Evolutionary conservation across 1,140 invertebrate genomes (phyloP).

Genomic region (Varroa destructor): DNA sequence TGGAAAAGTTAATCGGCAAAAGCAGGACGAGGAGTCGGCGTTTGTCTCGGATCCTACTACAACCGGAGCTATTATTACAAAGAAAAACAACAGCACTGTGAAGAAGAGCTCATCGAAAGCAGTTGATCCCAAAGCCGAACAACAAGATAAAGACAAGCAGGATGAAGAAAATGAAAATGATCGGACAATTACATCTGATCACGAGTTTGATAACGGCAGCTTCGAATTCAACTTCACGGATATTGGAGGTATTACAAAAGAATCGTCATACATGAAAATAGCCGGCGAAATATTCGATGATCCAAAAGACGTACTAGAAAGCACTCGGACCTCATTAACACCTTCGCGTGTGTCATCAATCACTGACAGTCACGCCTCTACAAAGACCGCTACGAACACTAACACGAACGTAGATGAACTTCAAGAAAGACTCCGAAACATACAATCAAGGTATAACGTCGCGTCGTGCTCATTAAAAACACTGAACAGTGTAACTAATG

Average conservation of each 20-base stretch:
- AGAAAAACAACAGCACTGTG: too few species aligned
- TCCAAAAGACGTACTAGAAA: constrained; percentile 1
- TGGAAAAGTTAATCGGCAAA: too few species aligned
- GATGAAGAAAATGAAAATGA: not conserved
- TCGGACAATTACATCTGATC: constrained; percentile 15
- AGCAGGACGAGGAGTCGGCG: too few species aligned
- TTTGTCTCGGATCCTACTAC: too few species aligned
- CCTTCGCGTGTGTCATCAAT: too few species aligned
- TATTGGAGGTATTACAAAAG: not conserved
- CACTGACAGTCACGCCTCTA: too few species aligned
- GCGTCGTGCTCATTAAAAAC: not conserved
- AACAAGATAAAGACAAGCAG: too few species aligned
- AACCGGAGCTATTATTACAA: too few species aligned
- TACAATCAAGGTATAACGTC: constrained; percentile 4
- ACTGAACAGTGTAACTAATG: not conserved
- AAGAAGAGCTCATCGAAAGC: too few species aligned
- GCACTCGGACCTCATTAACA: not conserved
- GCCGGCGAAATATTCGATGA: not conserved
- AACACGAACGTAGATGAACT: constrained; percentile 12
- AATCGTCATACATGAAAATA: constrained; percentile 15
- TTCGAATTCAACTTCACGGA: not conserved
- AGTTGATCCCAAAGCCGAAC: too few species aligned
- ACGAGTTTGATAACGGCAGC: not conserved
- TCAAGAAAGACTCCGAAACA: not conserved
- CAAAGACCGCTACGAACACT: not conserved